Base-by-base conservation (phyloP, 2,888 invertebrate species). In the Brenthis daphne region DNA sequence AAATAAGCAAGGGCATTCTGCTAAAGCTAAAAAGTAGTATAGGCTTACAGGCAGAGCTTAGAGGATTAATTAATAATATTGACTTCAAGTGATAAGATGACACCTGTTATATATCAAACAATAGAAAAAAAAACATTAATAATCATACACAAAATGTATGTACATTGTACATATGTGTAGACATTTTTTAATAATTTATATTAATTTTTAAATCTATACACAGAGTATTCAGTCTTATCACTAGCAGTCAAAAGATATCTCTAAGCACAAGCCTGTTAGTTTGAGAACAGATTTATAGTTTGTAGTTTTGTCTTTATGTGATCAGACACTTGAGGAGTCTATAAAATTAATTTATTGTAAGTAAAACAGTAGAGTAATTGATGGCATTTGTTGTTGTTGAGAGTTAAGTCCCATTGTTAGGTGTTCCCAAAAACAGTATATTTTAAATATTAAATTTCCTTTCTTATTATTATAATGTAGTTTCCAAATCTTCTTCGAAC, bases 11-110 rank as follows among this genome's bases (percentile, higher is more conserved):
- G 91, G 91, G 67, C 85, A 88, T 72, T 87, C 90, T 0, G 79
- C 90, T 0, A 92, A 92, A 77, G 90, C 90, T 74, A 92, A 92
- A 79, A 92, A 92, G 87, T 92, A 92, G 88, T 88, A 88, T 82
- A 87, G 89, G 89, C 85, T 87, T 74, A 87, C 89, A 90, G 89
- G 89, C 87, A 85, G 85, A 76, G 88, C 89, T 82, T 89, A 89
- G 86, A 84, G 85, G 82, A 70, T 73, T 0, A 68, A 67, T 73
- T 73, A 77, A 76, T 47, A 16, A 24, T 47, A 11, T 63, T 20
- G 53, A 53, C 63, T 53, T 54, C 51, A 51, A 20, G 53, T 63
- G 54, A 63, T 63, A 54, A 63, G 54, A 43, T 54, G 16, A 61
- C 16, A 53, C 2, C 8, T 8, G 3, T 3, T 6, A 37, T 50